phyloP scores from a whole-genome alignment of 2,113 vertebrate genomes.

The Tichodroma muraria region DNA sequence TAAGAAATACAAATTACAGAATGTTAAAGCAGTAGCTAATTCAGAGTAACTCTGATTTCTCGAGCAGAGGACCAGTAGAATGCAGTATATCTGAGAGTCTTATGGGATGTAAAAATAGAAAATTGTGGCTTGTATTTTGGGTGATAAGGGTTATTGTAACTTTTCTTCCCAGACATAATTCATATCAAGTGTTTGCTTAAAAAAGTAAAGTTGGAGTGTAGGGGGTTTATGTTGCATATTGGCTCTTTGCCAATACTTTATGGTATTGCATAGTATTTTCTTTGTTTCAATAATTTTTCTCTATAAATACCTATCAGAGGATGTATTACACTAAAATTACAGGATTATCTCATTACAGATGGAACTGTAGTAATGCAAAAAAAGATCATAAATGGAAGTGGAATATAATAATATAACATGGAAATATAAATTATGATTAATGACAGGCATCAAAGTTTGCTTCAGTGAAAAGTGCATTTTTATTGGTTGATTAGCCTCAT shows the following conservation, averaged over 20 bases:
- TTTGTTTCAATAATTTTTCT: background rate
- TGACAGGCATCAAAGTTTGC: background rate
- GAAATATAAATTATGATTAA: background rate
- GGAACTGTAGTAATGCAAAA: background rate
- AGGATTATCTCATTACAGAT: background rate
- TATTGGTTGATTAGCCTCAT: background rate
- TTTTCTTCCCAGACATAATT: background rate
- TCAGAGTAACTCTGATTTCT: background rate
- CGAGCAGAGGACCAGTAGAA: background rate
- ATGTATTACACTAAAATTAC: background rate
- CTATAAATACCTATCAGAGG: background rate
- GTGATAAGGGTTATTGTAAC: background rate
- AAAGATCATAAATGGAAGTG: background rate
- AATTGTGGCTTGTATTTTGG: background rate
- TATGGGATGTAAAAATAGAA: background rate
- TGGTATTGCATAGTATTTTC: background rate
- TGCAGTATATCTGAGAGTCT: background rate
- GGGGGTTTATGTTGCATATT: background rate
- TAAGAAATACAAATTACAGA: background rate
- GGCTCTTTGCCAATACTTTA: background rate
- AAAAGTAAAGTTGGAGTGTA: background rate
- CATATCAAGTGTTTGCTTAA: background rate
- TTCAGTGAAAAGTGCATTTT: background rate
- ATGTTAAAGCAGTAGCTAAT: background rate
- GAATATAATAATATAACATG: background rate